Evolutionary conservation across 2,113 vertebrate species (phyloP).

Genomic region (Dipodomys stephensi): DNA sequence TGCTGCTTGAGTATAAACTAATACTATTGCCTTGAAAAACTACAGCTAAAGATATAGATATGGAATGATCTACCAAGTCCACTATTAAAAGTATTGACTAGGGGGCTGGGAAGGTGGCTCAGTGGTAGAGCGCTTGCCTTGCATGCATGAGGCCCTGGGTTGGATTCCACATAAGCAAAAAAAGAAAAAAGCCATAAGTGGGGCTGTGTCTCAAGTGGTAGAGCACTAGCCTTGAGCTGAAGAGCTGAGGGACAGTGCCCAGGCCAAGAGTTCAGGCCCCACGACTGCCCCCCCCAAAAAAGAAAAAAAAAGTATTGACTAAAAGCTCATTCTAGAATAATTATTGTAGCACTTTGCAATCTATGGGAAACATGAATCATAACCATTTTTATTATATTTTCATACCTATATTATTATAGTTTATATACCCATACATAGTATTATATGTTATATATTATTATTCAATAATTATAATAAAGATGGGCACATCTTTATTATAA

Average conservation of each 20-base stretch:
- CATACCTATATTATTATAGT: not conserved
- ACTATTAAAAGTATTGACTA: not conserved
- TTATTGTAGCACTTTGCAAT: not conserved
- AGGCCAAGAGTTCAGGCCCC: too few relatives aligned
- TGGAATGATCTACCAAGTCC: not conserved
- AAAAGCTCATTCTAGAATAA: not conserved
- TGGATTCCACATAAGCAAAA: too few relatives aligned
- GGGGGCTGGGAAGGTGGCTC: too few relatives aligned
- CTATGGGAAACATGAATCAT: not conserved
- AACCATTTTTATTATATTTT: not conserved
- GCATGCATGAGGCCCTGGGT: too few relatives aligned
- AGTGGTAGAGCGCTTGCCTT: too few relatives aligned
- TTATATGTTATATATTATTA: not conserved
- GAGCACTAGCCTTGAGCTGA: too few relatives aligned
- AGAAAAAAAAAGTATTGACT: not conserved
- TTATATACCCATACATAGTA: too few relatives aligned
- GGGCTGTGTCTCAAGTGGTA: too few relatives aligned
- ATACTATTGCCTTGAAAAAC: not conserved
- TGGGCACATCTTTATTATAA: not conserved
- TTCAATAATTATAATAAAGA: constrained; percentile 2
- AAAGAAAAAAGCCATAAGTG: too few relatives aligned
- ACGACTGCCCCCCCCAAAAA: too few relatives aligned
- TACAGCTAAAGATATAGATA: not conserved
- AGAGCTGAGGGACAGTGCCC: too few relatives aligned
- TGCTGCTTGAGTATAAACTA: not conserved